phyloP scores from a whole-genome alignment of 2,113 vertebrate species.

The Pseudorasbora parva region DNA sequence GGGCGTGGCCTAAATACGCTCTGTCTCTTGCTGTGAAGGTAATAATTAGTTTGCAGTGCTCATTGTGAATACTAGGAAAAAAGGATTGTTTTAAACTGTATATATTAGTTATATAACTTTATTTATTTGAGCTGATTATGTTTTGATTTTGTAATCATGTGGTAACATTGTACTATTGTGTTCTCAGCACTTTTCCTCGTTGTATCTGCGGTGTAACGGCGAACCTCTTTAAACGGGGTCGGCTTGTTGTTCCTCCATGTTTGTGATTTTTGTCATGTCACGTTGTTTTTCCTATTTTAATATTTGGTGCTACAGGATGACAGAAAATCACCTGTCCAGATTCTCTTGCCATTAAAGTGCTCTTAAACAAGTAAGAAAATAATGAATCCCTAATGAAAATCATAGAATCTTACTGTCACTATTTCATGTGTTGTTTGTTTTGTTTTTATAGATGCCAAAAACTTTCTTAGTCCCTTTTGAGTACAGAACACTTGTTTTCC shows the following conservation, averaged over 20 bases:
- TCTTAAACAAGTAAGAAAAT: conserved; percentile 55
- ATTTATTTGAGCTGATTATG: conserved; percentile 51
- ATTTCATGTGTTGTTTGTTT: background rate
- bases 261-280: conserved; percentile 26
- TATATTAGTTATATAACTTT: conserved; percentile 29
- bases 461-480: background rate
- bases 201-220: background rate
- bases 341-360: conserved; percentile 62
- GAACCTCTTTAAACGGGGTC: background rate
- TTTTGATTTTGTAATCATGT: conserved; percentile 24
- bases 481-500: background rate
- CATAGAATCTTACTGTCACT: background rate
- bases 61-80: conserved; percentile 12
- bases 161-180: conserved; percentile 3
- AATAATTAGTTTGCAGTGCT: background rate
- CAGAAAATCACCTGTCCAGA: conserved; percentile 50
- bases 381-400: conserved; percentile 10
- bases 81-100: conserved; percentile 30
- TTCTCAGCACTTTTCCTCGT: conserved; percentile 2
- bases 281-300: conserved; percentile 62
- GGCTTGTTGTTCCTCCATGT: conserved; percentile 1
- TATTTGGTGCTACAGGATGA: conserved; percentile 65
- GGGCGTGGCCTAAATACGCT: too few relatives aligned
- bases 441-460: background rate
- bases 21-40: background rate